These are phyloP conservation scores for Petromus typicus DNA, from an alignment of 2,113 vertebrate species.

Conservation along the genomic window DNA sequence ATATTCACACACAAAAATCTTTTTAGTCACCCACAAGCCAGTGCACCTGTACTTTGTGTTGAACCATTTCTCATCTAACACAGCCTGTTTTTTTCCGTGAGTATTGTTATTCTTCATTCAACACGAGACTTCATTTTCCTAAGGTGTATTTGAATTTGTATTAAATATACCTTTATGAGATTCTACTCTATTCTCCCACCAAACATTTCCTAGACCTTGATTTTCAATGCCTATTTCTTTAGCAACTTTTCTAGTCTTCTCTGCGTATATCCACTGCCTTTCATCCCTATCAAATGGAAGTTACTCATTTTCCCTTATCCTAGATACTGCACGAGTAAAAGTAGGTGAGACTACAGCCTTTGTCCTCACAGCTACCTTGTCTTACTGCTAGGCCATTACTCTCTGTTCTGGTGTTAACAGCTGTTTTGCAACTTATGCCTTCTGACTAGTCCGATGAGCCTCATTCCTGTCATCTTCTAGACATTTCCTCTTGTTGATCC, in stretches of 20 bases:
- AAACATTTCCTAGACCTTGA: background rate
- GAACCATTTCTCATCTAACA: background rate
- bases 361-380: background rate
- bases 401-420: conserved; percentile 2
- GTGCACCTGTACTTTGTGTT: background rate
- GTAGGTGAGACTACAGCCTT: background rate
- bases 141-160: background rate
- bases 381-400: background rate
- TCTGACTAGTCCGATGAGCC: background rate
- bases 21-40: background rate
- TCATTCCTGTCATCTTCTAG: background rate
- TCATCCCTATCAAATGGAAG: background rate
- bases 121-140: conserved; percentile 3
- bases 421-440: background rate
- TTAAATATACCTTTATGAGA: background rate
- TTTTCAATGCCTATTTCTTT: background rate
- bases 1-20: background rate
- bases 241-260: background rate
- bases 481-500: background rate
- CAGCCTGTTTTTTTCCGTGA: background rate
- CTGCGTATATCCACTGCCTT: background rate
- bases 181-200: background rate
- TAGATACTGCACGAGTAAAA: background rate
- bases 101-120: background rate
- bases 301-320: background rate